phyloP scores from a whole-genome alignment of 2,113 vertebrate genomes.

The Todiramphus chloris region DNA sequence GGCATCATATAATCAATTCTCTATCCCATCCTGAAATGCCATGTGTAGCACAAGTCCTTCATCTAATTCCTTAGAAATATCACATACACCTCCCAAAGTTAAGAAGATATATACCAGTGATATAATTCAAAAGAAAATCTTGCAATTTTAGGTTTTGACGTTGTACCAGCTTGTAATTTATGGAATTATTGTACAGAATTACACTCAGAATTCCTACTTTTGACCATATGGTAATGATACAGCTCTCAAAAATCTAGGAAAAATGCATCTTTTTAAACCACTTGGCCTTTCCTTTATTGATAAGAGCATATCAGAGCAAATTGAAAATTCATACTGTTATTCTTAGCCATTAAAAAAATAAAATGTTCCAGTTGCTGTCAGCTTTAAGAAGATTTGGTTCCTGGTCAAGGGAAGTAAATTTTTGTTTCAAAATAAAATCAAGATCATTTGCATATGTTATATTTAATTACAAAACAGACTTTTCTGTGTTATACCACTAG shows the following conservation, averaged over 20 bases:
- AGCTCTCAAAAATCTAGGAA: not conserved
- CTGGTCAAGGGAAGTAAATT: not conserved
- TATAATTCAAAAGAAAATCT: not conserved
- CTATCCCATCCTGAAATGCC: not conserved
- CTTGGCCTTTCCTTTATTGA: not conserved
- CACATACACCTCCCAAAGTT: not conserved
- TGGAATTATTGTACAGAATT: not conserved
- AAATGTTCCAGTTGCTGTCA: not conserved
- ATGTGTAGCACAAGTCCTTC: not conserved
- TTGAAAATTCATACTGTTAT: not conserved
- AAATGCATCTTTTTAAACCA: not conserved
- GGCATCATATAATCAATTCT: not conserved
- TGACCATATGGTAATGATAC: not conserved
- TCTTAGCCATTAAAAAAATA: not conserved
- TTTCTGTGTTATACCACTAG: not conserved
- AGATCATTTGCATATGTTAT: not conserved
- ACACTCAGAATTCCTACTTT: not conserved
- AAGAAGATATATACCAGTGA: not conserved
- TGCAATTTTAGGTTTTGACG: not conserved
- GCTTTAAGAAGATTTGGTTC: not conserved
- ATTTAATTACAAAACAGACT: not conserved
- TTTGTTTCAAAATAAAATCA: not conserved
- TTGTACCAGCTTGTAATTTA: not conserved
- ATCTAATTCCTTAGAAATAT: not conserved
- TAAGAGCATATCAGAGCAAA: not conserved